Percentiles rank a stretch among this genome's conserved stretches.
Evolutionary conservation across 2,113 vertebrate genomes (phyloP).

Genomic region (Cynoglossus semilaevis): DNA sequence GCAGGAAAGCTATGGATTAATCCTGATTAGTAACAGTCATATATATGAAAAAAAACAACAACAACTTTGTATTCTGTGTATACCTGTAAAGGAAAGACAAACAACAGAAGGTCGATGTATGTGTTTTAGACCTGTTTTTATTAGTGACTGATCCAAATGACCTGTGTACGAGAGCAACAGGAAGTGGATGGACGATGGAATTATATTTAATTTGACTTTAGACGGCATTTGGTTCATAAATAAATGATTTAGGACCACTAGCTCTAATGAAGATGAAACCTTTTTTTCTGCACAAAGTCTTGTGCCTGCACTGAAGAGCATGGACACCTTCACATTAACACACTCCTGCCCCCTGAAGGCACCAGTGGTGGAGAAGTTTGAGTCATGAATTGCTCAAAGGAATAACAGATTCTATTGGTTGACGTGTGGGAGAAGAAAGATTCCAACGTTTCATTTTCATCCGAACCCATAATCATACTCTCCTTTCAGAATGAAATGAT

Average conservation of each 20-base stretch:
- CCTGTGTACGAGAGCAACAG: too few relatives aligned
- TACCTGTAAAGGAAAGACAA: too few relatives aligned
- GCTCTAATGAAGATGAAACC: constrained; percentile 27
- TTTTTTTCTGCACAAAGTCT: constrained; percentile 20
- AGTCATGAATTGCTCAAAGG: constrained; percentile 44
- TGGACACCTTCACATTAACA: constrained; percentile 7
- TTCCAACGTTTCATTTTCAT: constrained; percentile 47
- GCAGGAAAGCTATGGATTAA: too few relatives aligned
- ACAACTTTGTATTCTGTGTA: too few relatives aligned
- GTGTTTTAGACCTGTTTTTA: too few relatives aligned
- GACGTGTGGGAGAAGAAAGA: constrained; percentile 37
- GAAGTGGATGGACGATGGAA: too few relatives aligned
- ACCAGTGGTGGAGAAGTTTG: constrained; percentile 40
- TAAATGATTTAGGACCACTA: constrained; percentile 46
- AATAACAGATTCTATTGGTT: constrained; percentile 13
- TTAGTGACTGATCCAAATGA: too few relatives aligned
- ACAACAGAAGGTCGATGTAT: too few relatives aligned
- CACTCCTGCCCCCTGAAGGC: constrained; percentile 34
- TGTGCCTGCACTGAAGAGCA: constrained; percentile 4
- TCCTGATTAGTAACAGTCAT: too few relatives aligned
- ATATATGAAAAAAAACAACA: too few relatives aligned
- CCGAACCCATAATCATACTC: constrained; percentile 52
- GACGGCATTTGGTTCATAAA: constrained; percentile 64
- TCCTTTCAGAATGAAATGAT: constrained; percentile 60
- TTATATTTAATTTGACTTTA: too few relatives aligned